Evolutionary conservation across 2,797 vertebrate genomes (phyloP).

Genomic region (Hipposideros larvatus): DNA sequence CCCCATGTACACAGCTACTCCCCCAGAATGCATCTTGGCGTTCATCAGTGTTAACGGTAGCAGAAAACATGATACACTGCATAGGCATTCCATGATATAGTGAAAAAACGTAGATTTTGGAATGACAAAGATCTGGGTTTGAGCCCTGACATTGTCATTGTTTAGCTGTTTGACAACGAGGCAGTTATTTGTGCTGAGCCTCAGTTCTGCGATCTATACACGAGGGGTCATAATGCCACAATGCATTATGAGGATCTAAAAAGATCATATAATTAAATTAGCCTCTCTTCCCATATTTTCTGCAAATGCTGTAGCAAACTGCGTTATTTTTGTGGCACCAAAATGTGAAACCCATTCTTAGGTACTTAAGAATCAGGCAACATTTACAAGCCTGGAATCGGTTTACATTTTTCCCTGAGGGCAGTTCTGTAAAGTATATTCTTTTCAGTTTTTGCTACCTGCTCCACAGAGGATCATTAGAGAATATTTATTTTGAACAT

Average conservation of each 20-base stretch:
- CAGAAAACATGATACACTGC: neutral
- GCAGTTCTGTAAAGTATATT: neutral
- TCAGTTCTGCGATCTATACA: neutral
- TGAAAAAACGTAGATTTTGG: neutral
- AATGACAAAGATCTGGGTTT: neutral
- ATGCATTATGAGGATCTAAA: neutral
- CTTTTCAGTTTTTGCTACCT: slow-evolving; percentile 16
- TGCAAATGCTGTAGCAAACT: neutral
- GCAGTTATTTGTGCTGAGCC: neutral
- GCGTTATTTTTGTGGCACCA: neutral
- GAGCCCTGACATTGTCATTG: neutral
- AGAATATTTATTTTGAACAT: slow-evolving; percentile 25
- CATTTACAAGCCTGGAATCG: neutral
- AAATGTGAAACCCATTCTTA: neutral
- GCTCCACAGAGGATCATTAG: neutral
- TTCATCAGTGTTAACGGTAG: neutral
- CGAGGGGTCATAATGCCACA: neutral
- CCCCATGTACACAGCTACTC: neutral
- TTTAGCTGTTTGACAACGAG: neutral
- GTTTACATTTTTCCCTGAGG: slow-evolving; percentile 6
- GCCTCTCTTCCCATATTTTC: neutral
- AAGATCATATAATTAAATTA: neutral
- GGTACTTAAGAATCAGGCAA: neutral
- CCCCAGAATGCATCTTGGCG: neutral
- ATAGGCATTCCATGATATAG: neutral